Base-by-base conservation (phyloP, 2,888 invertebrate genomes). In the Chrysina gloriosa region DNA sequence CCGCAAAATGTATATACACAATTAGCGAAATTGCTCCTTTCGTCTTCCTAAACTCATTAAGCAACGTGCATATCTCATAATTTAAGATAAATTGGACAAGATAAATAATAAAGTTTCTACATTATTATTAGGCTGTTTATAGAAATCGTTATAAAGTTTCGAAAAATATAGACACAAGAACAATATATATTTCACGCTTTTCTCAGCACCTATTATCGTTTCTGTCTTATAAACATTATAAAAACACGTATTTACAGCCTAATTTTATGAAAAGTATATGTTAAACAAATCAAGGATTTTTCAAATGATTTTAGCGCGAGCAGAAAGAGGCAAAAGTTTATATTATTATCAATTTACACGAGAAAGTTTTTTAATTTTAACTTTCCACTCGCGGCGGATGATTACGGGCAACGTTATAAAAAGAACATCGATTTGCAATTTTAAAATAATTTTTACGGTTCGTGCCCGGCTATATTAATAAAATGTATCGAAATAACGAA, bases 151-250 rank as follows among this genome's bases (percentile, higher is more conserved):
- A 36, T 45, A 45, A 45, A 45, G 21, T 45, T 19, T 19, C 21
- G 45, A 45, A 45, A 45, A 45, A 45, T 45, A 45, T 45, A 45
- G 45, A 45, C 45, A 45, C 16, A 45, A 45, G 45, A 45, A 45
- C 45, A 45, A 45, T 52, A 31, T 52, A 31, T 52, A 31, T 61
- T 61, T 27, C 27, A 25, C 25, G 25, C 34, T 21, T 36, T 34
- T 36, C 36, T 56, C 58, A 42, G 14, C 58, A 42, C 42, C 39
- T 42, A 61, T 61, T 61, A 61, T 61, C 58, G 58, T 61, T 61
- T 31, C 45, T 9, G 36, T 45, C 21, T 21, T 45, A 16, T 45
- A 45, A 45, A 45, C 45, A 45, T 19, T 45, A 45, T 45, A 45
- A 45, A 45, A 45, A 45, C 45, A 19, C 45, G 45, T 45, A 45